Evolutionary conservation across 2,888 invertebrate genomes (phyloP).

Genomic region (Strigamia maritima): DNA sequence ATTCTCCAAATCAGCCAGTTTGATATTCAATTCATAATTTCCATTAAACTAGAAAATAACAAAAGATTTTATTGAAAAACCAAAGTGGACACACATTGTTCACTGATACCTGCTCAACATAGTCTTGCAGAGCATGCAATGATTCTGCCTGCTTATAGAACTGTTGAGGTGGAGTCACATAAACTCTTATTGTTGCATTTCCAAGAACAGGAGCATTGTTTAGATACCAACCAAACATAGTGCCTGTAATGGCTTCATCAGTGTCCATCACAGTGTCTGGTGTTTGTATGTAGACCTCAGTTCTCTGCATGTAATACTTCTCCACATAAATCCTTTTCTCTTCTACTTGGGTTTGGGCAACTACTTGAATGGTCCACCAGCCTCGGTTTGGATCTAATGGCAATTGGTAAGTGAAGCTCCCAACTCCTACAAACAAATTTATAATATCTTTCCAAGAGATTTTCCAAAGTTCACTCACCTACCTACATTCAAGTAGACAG

Average conservation of each 20-base stretch:
- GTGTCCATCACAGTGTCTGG: constrained; percentile 50
- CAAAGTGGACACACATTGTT: not conserved
- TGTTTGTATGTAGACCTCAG: constrained; percentile 51
- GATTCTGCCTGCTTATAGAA: constrained; percentile 42
- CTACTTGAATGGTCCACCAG: constrained; percentile 52
- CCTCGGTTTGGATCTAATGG: constrained; percentile 46
- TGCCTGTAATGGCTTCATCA: constrained; percentile 49
- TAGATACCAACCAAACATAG: constrained; percentile 48
- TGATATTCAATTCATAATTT: constrained; percentile 44
- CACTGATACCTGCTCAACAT: constrained; percentile 44
- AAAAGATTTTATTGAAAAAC: not conserved
- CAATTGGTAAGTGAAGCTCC: constrained; percentile 46
- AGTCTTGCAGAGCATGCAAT: constrained; percentile 43
- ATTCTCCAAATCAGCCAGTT: constrained; percentile 40
- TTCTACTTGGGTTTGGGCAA: constrained; percentile 48
- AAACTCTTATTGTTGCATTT: constrained; percentile 50
- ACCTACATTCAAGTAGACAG: constrained; percentile 52
- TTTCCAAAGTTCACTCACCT: constrained; percentile 38
- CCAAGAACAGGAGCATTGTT: constrained; percentile 51
- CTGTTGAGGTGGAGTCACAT: constrained; percentile 40
- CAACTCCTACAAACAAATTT: constrained; percentile 48
- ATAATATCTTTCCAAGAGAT: not conserved
- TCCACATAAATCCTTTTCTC: constrained; percentile 48
- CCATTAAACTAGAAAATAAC: constrained; percentile 43
- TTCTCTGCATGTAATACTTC: constrained; percentile 50